Evolutionary conservation across 2,113 vertebrate species (phyloP).

Genomic region (Cyanocitta stelleri): DNA sequence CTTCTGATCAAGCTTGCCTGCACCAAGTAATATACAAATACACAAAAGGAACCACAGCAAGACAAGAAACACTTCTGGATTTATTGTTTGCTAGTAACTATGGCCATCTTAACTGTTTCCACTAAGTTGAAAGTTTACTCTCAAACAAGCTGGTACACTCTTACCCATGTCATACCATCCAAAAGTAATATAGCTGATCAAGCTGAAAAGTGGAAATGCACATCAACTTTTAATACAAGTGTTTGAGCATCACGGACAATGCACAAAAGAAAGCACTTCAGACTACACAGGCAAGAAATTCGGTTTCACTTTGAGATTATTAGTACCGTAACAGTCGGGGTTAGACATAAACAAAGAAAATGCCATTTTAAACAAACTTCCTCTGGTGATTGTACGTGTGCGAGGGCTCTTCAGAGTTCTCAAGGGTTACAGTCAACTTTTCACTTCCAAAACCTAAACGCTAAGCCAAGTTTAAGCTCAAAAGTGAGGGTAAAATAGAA

Average conservation of each 20-base stretch:
- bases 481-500: fast-evolving
- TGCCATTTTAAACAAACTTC: background rate
- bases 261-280: background rate
- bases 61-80: background rate
- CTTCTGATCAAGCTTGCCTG: background rate
- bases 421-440: background rate
- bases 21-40: background rate
- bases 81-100: background rate
- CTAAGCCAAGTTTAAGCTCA: background rate
- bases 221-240: background rate
- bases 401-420: background rate
- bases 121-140: background rate
- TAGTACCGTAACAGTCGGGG: background rate
- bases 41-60: background rate
- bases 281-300: background rate
- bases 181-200: background rate
- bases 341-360: background rate
- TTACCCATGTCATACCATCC: too few relatives aligned
- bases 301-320: background rate
- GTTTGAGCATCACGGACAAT: fast-evolving
- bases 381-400: fast-evolving
- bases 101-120: background rate
- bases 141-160: background rate
- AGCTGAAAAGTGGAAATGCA: background rate
- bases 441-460: background rate